Percentiles rank a stretch among this genome's conserved stretches.
Conservation (phyloP, 2,888 invertebrate genomes). For the Caenorhabditis parvicauda region DNA sequence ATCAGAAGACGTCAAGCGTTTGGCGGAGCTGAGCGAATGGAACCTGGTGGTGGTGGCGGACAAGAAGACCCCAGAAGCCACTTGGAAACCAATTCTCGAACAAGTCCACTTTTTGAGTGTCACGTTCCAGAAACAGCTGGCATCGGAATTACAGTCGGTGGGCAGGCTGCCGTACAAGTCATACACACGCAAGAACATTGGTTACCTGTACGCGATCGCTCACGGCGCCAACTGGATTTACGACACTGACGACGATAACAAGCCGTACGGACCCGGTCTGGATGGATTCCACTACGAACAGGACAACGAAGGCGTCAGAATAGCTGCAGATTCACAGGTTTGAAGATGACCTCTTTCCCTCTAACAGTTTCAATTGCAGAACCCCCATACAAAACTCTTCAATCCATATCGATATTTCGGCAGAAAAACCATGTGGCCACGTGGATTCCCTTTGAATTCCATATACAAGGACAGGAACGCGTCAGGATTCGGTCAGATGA, state of each 20-base stretch:
- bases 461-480: constrained; percentile 18
- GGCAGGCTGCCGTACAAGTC: constrained; percentile 22
- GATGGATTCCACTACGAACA: no score
- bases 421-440: constrained; percentile 29
- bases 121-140: no score
- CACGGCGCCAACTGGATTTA: constrained; percentile 37
- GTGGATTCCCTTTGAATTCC: constrained; percentile 40
- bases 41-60: constrained; percentile 25
- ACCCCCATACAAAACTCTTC: constrained; percentile 26
- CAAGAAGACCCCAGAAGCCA: constrained; percentile 20
- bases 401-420: constrained; percentile 39
- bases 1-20: constrained; percentile 25
- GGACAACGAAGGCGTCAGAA: no score
- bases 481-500: constrained; percentile 15
- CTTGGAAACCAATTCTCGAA: no score
- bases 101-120: no score
- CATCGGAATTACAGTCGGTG: no score
- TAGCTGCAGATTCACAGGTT: no score
- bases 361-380: no score
- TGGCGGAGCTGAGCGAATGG: constrained; percentile 14
- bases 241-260: constrained; percentile 36
- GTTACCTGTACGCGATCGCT: constrained; percentile 31
- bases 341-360: no score
- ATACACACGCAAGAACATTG: constrained; percentile 29
- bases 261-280: constrained; percentile 25